Evolutionary conservation across 2,888 invertebrate genomes (phyloP), one percentile per base, ranked within the genome.

Genomic region (Autographa gamma): DNA sequence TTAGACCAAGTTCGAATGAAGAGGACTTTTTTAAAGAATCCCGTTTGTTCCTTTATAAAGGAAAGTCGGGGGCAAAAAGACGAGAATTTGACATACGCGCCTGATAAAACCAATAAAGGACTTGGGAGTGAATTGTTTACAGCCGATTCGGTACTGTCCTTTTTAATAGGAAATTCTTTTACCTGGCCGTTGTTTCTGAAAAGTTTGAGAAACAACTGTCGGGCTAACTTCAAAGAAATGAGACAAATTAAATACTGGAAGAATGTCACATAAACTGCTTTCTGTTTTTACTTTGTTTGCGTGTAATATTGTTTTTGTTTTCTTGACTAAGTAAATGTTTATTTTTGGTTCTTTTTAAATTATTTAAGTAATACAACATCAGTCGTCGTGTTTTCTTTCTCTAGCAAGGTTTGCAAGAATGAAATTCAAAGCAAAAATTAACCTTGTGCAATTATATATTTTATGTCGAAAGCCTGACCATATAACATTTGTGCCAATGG

Each of bases 131-230:
- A 89, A 93, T 90, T 93, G 93, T 92, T 93, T 92, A 90, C 93
- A 83, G 87, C 86, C 91, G 89, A 93, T 92, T 91, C 90, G 90
- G 90, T 90, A 83, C 87, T 89, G 85, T 92, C 93, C 93, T 91
- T 92, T 92, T 92, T 92, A 92, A 92, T 92, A 84, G 89, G 87
- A 91, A 92, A 93, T 93, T 93, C 92, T 91, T 93, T 90, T 90
- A 92, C 91, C 90, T 92, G 84, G 76, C 73, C 81, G 77, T 81
- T 82, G 87, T 85, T 88, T 88, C 87, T 84, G 84, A 79, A 83
- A 93, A 93, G 86, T 93, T 93, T 83, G 84, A 82, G 85, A 87
- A 91, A 90, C 88, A 89, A 86, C 86, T 85, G 77, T 73, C 77
- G 75, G 83, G 79, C 84, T 76, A 87, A 90, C 89, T 90, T 92